These are phyloP conservation scores for Origma solitaria DNA, from an alignment of 2,113 vertebrate genomes.

Conservation along the genomic window DNA sequence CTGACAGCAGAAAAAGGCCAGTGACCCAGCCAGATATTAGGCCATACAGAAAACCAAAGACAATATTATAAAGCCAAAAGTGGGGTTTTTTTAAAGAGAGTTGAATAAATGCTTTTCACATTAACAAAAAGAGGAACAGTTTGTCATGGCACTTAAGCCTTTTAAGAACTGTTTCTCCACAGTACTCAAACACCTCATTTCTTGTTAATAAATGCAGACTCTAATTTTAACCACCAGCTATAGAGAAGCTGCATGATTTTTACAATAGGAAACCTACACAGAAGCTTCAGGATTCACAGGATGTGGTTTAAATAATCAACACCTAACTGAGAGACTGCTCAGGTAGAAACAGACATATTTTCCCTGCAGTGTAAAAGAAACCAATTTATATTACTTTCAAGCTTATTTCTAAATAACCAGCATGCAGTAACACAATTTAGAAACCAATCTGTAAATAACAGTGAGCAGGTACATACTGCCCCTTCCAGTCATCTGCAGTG, in stretches of 20 bases:
- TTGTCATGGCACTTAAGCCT: not conserved
- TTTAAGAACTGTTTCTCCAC: not conserved
- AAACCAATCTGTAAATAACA: not conserved
- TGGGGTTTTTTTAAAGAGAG: not conserved
- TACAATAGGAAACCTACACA: not conserved
- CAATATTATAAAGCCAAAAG: not conserved
- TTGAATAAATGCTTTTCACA: not conserved
- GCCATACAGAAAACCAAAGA: not conserved
- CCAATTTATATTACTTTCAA: not conserved
- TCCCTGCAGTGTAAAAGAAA: not conserved
- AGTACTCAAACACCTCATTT: not conserved
- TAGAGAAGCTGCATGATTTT: not conserved
- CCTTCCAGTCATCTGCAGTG: not conserved
- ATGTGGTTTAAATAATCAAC: not conserved
- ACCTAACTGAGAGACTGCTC: not conserved
- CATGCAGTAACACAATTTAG: not conserved
- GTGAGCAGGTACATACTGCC: not conserved
- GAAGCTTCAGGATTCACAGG: not conserved
- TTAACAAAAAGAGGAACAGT: not conserved
- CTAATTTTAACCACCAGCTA: not conserved
- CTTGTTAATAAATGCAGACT: not conserved
- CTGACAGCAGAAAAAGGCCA: not conserved
- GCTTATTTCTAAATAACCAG: not conserved
- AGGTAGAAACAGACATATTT: not conserved
- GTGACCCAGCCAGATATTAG: not conserved